Conservation (phyloP, 2,888 invertebrate species). For the Meganola albula region DNA sequence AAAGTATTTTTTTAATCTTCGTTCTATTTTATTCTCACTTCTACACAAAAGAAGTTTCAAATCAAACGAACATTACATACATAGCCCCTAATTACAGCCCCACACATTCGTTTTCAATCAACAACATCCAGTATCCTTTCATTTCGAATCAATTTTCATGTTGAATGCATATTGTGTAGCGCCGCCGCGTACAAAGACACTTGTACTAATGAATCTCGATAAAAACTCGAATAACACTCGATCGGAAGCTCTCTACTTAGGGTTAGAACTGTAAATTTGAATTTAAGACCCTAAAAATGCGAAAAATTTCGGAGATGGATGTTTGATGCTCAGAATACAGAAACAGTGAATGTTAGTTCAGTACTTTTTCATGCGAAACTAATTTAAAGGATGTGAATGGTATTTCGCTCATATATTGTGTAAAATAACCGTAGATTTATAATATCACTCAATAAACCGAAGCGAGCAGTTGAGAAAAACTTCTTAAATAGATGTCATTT, state of each 20-base stretch:
- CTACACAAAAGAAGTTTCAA: neutral
- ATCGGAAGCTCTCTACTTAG: constrained; percentile 56
- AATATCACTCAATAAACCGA: too few species aligned
- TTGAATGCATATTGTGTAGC: constrained; percentile 50
- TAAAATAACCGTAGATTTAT: too few species aligned
- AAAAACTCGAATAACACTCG: constrained; percentile 71
- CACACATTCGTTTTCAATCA: constrained; percentile 33
- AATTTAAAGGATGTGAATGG: too few species aligned
- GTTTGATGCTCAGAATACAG: too few species aligned
- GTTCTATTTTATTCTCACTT: too few species aligned
- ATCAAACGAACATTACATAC: constrained; percentile 14
- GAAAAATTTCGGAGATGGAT: constrained; percentile 4
- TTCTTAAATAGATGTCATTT: too few species aligned
- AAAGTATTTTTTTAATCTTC: too few species aligned
- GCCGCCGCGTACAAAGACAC: constrained; percentile 62
- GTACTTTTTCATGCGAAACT: too few species aligned
- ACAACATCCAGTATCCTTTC: constrained; percentile 44
- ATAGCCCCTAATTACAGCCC: constrained; percentile 22
- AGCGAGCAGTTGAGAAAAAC: too few species aligned
- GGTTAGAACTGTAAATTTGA: too few species aligned
- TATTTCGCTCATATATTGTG: too few species aligned
- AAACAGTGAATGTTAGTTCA: too few species aligned
- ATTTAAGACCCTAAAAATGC: neutral
- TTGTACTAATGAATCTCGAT: constrained; percentile 75
- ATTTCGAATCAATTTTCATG: constrained; percentile 60